Base-by-base conservation (phyloP, 2,888 invertebrate genomes). In the Agrochola litura region DNA sequence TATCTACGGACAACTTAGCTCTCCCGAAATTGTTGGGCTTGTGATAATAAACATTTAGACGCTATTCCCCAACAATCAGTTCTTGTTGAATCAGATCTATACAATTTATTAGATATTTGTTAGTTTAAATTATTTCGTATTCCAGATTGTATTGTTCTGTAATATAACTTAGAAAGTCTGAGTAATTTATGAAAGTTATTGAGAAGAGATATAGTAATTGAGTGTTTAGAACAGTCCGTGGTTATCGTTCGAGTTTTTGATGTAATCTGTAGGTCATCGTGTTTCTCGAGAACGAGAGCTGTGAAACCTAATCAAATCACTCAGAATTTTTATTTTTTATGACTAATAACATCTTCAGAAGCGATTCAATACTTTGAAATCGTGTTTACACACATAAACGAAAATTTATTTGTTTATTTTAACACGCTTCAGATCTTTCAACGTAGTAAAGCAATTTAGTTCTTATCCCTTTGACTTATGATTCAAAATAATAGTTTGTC, bases 331-430 rank as follows among this genome's bases (percentile, higher is more conserved):
- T 46, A 67, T 43, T 58, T 61, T 80, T 77, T 22, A 81, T 16
- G 64, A 73, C 69, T 64, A 76, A 74, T 77, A 68, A 84, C 73
- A 79, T 73, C 56, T 79, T 78, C 30, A 64, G 68, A 65, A 58
- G 43, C 43, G 66, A n/a, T n/a, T n/a, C 41, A 52, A 56, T 37
- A 64, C 64, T 84, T 82, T 82, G 75, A 79, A 66, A 77, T 79
- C 64, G 56, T 74, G 68, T 76, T 74, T 76, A 79, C 43, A 41
- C 30, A 65, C 67, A 77, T 77, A 67, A 83, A 78, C 19, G 52
- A 67, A 58, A 30, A 54, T 67, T n/a, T 22, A 54, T 76, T 84
- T 71, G 78, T 83, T 76, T 77, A 87, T 75, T 46, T 67, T 52
- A 63, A 67, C 41, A 64, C 64, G 54, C 65, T 73, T 72, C 30